A percentile compares a stretch with the other conserved stretches of the same genome.
phyloP scores from a whole-genome alignment of 2,888 invertebrate species.

The Cloeon dipterum region DNA sequence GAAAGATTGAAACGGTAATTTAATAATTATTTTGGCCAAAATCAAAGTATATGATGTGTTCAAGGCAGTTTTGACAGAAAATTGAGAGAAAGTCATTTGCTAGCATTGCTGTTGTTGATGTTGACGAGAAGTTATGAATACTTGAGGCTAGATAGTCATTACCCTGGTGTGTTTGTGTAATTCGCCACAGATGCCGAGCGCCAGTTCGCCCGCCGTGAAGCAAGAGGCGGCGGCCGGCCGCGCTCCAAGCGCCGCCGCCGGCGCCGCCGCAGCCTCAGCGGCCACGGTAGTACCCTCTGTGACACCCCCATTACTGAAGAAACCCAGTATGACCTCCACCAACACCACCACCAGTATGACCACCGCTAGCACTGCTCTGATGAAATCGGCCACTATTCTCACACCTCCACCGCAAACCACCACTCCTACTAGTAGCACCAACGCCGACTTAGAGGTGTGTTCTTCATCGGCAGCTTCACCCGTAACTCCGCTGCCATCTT shows the following conservation, averaged over 20 bases:
- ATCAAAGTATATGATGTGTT: no score
- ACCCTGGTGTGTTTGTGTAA: no score
- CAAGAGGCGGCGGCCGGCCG: constrained; percentile 14
- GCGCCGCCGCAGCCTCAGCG: constrained; percentile 4
- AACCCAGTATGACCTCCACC: neutral
- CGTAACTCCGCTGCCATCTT: neutral
- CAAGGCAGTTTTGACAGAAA: no score
- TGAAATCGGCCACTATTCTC: constrained; percentile 12
- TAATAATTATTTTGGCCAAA: no score
- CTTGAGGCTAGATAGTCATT: no score
- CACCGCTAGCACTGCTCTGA: constrained; percentile 7
- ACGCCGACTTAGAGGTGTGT: neutral
- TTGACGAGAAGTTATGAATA: no score
- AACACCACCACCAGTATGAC: neutral
- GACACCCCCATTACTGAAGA: neutral
- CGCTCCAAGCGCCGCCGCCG: constrained; percentile 17
- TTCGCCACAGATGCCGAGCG: neutral
- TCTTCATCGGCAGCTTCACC: neutral
- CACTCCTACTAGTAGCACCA: constrained; percentile 16
- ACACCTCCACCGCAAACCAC: constrained; percentile 11
- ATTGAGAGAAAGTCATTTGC: no score
- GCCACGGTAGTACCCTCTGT: constrained; percentile 5
- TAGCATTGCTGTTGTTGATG: no score
- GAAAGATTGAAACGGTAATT: no score
- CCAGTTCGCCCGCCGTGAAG: neutral